These are phyloP conservation scores for Pogonus chalceus DNA, from an alignment of 1,140 invertebrate species.

Conservation along the genomic window DNA sequence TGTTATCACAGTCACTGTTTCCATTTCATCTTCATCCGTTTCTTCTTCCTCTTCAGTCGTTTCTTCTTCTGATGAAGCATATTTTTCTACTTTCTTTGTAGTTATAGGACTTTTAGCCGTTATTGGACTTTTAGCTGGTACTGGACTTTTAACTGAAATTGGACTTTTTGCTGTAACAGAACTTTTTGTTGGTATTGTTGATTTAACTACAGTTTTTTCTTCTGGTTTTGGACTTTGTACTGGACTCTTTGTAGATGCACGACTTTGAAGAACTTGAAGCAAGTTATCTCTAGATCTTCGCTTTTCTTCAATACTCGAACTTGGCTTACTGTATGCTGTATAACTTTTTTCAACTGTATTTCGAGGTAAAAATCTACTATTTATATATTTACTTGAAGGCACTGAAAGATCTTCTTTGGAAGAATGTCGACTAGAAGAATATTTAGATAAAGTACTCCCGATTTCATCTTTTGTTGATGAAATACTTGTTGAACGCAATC, in stretches of 20 bases:
- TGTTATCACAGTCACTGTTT: constrained; percentile 52
- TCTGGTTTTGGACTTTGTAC: neutral
- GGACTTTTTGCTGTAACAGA: constrained; percentile 5
- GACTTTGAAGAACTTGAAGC: neutral
- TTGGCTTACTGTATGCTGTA: constrained; percentile 28
- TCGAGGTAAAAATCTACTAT: constrained; percentile 32
- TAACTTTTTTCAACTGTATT: constrained; percentile 33
- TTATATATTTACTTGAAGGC: constrained; percentile 30
- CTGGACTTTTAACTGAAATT: neutral
- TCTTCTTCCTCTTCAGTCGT: constrained; percentile 12
- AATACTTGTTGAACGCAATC: constrained; percentile 7
- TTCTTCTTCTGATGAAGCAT: constrained; percentile 8
- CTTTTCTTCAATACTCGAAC: constrained; percentile 22
- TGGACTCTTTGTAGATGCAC: neutral
- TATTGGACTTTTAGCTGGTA: neutral
- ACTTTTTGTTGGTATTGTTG: neutral
- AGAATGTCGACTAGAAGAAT: constrained; percentile 14
- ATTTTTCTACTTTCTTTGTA: constrained; percentile 2
- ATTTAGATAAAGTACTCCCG: constrained; percentile 14
- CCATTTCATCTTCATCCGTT: constrained; percentile 31
- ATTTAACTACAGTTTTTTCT: neutral
- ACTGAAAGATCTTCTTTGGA: constrained; percentile 26
- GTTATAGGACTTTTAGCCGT: constrained; percentile 3
- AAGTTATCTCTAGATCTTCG: constrained; percentile 26
- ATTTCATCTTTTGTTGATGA: constrained; percentile 11